Base-by-base conservation (phyloP, 2,113 vertebrate genomes). In the Anolis sagrei region DNA sequence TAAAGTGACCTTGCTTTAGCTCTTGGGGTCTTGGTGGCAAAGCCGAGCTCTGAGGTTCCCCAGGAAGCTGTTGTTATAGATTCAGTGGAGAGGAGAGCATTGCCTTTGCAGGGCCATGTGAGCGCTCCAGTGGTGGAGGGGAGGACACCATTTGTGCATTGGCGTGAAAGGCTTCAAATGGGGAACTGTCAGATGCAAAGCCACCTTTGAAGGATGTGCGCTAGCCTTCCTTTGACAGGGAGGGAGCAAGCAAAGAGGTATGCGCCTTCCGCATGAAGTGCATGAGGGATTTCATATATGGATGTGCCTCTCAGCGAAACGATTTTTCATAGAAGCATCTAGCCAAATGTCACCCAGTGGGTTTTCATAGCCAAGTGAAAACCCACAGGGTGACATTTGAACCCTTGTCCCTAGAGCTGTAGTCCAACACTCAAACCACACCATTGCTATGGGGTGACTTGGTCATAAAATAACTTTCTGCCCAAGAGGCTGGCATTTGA, bases 61-160 rank as follows among this genome's bases (percentile, higher is more conserved):
- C 5, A 9, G 79, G 0, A 0, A 80, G 36, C 29, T 29, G 1
- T 0, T 76, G 62, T 87, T 87, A 81, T 85, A 48, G 44, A 77
- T 77, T 87, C 87, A 10, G 79, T 44, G 18, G 1, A 70, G 81
- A 89, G 0, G n/a, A 64, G 80, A 36, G 79, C 14, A 84, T 75
- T 70, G 32, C 29, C 88, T 81, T 87, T 80, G 81, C 8, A 82
- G 62, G 34, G 36, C 62, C 74, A 68, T 69, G 32, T 14, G 70
- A 62, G 48, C 19, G 44, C 72, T 74, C 82, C 0, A 4, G 1
- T 0, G 2, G 87, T 29, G 62, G 6, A 64, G 13, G 62, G 21
- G 62, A 23, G 34, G 62, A 5, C 32, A 0, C 66, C 0, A 0
- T 48, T 76, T 76, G 39, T 0, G 86, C 69, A 16, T 29, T 5